Conservation (phyloP, 2,797 vertebrate genomes). For the Gambelia wislizenii region DNA sequence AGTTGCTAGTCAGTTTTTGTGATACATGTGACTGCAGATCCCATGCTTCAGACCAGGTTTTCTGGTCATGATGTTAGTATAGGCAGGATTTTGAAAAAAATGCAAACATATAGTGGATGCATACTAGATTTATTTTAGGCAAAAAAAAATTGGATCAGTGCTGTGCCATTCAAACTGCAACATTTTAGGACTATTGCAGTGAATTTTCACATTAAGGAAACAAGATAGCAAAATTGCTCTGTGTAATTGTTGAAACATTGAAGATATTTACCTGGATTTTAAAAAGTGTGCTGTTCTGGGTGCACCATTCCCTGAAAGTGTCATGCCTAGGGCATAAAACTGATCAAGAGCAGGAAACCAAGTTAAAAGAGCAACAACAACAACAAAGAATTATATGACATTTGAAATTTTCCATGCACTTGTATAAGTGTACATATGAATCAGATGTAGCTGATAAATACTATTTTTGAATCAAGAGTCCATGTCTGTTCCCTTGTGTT, state of each 20-base stretch:
- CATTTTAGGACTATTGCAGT: constrained; percentile 31
- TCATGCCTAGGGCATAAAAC: neutral
- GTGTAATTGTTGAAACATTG: constrained; percentile 42
- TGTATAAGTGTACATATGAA: neutral
- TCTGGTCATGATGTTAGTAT: constrained; percentile 22
- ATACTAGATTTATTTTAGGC: constrained; percentile 11
- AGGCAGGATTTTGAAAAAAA: constrained; percentile 1
- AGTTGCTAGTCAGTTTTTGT: neutral
- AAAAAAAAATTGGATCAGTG: constrained; percentile 45
- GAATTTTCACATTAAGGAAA: neutral
- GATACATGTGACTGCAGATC: constrained; percentile 1
- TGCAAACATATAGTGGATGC: constrained; percentile 31
- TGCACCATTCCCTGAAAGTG: neutral
- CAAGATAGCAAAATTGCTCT: constrained; percentile 27
- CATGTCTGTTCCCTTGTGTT: neutral
- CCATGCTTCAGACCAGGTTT: constrained; percentile 29
- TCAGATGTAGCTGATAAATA: neutral
- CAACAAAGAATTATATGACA: too few species aligned
- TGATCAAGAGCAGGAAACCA: neutral
- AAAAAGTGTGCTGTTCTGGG: neutral
- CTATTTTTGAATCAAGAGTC: neutral
- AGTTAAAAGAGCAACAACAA: neutral
- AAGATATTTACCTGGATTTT: constrained; percentile 11
- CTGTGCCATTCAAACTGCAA: constrained; percentile 6
- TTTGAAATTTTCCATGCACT: neutral